Evolutionary conservation across 2,888 invertebrate species (phyloP).

Genomic region (Bellardia pandia): DNA sequence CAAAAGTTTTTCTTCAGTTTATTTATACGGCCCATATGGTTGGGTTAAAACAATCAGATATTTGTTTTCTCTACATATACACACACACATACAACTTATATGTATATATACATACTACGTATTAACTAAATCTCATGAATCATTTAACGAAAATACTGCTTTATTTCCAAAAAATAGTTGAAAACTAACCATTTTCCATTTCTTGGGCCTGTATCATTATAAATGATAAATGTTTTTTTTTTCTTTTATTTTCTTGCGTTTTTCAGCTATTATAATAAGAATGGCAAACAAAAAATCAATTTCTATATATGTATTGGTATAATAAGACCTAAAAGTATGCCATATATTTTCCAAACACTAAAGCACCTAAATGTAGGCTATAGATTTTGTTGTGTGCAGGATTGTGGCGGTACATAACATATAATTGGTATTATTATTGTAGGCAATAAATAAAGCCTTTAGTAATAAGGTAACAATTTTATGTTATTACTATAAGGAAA

Average conservation of each 20-base stretch:
- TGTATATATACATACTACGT: slow-evolving; percentile 14
- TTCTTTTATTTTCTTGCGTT: neutral
- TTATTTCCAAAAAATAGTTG: slow-evolving; percentile 13
- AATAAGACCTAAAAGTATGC: slow-evolving; percentile 52
- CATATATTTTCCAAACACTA: slow-evolving; percentile 24
- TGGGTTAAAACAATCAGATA: slow-evolving; percentile 62
- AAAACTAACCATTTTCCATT: slow-evolving; percentile 55
- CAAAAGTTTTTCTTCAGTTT: slow-evolving; percentile 13
- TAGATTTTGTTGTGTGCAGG: slow-evolving; percentile 21
- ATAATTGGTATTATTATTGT: slow-evolving; percentile 47
- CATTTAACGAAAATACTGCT: slow-evolving; percentile 56
- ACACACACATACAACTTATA: neutral
- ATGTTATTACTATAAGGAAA: slow-evolving; percentile 7
- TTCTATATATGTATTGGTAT: slow-evolving; percentile 20
- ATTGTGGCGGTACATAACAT: neutral
- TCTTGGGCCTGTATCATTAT: slow-evolving; percentile 63
- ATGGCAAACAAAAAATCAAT: slow-evolving; percentile 18
- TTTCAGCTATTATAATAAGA: slow-evolving; percentile 25
- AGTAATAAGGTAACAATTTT: neutral
- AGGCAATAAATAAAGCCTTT: neutral
- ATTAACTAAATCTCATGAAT: slow-evolving; percentile 70
- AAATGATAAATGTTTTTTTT: slow-evolving; percentile 66
- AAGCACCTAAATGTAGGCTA: slow-evolving; percentile 36
- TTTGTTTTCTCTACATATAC: neutral
- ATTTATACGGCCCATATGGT: slow-evolving; percentile 37